Evolutionary conservation across 2,888 invertebrate species (phyloP).

Genomic region (Limenitis arthemis): DNA sequence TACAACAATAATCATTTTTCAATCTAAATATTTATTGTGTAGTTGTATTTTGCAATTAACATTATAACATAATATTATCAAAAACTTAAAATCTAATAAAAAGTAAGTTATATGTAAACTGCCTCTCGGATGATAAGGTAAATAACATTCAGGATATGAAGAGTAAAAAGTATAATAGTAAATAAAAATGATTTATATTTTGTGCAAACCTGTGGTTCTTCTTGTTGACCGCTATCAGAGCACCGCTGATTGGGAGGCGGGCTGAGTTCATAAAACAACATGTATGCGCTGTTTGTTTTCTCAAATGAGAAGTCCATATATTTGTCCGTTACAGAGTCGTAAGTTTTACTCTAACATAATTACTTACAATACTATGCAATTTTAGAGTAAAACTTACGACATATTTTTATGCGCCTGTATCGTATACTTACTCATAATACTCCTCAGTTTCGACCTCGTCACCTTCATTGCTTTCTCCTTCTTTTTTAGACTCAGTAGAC

Average conservation of each 20-base stretch:
- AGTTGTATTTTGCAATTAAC: background rate
- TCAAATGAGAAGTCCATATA: conserved; percentile 98
- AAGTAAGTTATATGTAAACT: background rate
- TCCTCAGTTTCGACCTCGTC: conserved; percentile 75
- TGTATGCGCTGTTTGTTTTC: conserved; percentile 97
- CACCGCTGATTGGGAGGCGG: conserved; percentile 59
- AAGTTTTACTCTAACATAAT: conserved; percentile 87
- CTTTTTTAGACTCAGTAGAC: conserved; percentile 53
- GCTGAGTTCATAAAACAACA: conserved; percentile 95
- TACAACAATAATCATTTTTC: background rate
- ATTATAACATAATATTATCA: too few species aligned
- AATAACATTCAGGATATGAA: too few species aligned
- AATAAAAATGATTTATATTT: too few species aligned
- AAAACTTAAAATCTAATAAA: background rate
- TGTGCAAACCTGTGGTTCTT: conserved; percentile 51
- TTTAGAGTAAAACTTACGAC: too few species aligned
- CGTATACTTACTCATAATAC: conserved; percentile 77
- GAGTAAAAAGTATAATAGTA: too few species aligned
- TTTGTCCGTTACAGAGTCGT: conserved; percentile 96
- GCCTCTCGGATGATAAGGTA: background rate
- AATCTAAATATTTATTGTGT: background rate
- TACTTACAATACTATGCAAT: background rate
- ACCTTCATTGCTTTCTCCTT: conserved; percentile 53
- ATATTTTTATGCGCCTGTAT: background rate
- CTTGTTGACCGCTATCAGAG: conserved; percentile 50